These are phyloP conservation scores for Psilanteris sp. DNA, from an alignment of 1,140 invertebrate genomes.

Conservation along the genomic window DNA sequence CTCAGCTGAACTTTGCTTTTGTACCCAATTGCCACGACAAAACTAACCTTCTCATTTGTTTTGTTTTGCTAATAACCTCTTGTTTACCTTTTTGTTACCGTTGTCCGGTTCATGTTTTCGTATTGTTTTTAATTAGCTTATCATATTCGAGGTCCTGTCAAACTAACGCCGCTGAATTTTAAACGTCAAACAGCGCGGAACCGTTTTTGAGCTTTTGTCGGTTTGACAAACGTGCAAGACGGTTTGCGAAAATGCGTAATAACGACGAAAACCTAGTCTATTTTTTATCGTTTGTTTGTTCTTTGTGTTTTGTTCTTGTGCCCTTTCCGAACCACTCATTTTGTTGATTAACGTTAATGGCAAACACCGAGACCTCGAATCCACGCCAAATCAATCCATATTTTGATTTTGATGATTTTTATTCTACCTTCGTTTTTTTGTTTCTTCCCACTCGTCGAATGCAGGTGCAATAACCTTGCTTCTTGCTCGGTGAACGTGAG, in stretches of 20 bases:
- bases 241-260: too few relatives aligned
- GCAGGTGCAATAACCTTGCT: constrained; percentile 75
- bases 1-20: constrained; percentile 47
- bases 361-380: constrained; percentile 13
- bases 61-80: constrained; percentile 48
- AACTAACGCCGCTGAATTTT: too few relatives aligned
- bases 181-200: too few relatives aligned
- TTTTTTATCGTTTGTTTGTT: too few relatives aligned
- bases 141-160: constrained; percentile 16
- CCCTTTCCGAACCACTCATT: too few relatives aligned
- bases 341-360: constrained; percentile 5
- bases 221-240: too few relatives aligned
- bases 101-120: constrained; percentile 17
- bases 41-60: constrained; percentile 46
- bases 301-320: too few relatives aligned
- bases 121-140: background rate
- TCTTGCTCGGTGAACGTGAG: constrained; percentile 78
- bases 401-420: constrained; percentile 21
- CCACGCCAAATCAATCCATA: constrained; percentile 4
- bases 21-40: constrained; percentile 29
- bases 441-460: constrained; percentile 70
- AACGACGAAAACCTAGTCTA: too few relatives aligned
- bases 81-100: constrained; percentile 11
- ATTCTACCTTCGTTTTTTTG: constrained; percentile 20
- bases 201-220: background rate